These are phyloP conservation scores for Azemiops feae DNA, from an alignment of 2,113 vertebrate genomes.

Conservation along the genomic window DNA sequence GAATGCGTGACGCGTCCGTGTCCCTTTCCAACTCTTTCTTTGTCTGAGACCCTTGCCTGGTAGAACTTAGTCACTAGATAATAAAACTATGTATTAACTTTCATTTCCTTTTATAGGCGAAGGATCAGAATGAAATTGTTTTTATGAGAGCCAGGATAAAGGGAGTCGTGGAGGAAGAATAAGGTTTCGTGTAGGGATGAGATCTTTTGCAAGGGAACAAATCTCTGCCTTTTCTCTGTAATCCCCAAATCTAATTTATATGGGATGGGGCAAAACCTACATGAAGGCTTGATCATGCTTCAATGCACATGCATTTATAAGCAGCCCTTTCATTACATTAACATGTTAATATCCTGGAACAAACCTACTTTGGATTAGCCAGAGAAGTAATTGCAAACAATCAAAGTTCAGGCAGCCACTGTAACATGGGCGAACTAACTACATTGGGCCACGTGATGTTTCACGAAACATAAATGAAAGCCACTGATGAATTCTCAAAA, in stretches of 20 bases:
- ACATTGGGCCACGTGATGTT: neutral
- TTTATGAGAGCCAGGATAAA: neutral
- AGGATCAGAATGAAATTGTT: neutral
- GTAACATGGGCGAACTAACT: neutral
- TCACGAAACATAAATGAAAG: neutral
- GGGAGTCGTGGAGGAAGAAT: neutral
- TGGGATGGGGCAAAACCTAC: neutral
- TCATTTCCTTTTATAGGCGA: slow-evolving; percentile 7
- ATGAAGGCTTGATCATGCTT: neutral
- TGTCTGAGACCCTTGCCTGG: neutral
- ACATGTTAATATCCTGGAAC: neutral
- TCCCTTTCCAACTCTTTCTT: neutral
- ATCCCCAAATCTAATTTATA: neutral
- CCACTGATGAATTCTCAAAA: neutral
- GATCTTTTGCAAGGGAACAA: neutral
- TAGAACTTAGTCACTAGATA: neutral
- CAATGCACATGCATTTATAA: neutral
- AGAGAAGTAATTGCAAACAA: neutral
- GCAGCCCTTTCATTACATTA: neutral
- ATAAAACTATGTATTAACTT: neutral
- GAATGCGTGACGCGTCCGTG: neutral
- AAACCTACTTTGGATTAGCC: neutral
- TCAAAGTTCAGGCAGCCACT: neutral
- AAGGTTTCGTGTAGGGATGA: neutral
- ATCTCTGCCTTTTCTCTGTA: neutral